These are phyloP conservation scores for Mola mola DNA, from an alignment of 2,113 vertebrate genomes.

Conservation along the genomic window DNA sequence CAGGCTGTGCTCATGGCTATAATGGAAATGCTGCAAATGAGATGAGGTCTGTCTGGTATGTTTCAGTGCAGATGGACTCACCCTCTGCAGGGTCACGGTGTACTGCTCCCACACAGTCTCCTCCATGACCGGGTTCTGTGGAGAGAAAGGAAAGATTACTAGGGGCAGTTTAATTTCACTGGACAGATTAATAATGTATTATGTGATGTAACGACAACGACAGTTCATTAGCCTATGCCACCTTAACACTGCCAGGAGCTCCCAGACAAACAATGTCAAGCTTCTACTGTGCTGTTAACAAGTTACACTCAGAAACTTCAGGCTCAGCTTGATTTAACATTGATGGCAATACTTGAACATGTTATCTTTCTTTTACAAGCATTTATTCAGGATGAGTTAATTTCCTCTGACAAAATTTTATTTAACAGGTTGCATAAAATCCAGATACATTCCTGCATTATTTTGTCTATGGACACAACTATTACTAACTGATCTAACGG, in stretches of 20 bases:
- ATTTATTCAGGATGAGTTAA: not conserved
- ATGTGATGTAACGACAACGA: slow-evolving; percentile 52
- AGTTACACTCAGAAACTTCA: slow-evolving; percentile 2
- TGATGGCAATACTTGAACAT: slow-evolving; percentile 8
- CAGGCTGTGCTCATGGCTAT: not conserved
- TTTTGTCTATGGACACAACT: not conserved
- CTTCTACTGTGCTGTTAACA: not conserved
- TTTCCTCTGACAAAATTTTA: not conserved
- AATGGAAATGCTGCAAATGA: slow-evolving; percentile 14
- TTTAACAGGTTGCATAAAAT: not conserved
- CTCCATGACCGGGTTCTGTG: slow-evolving; percentile 88
- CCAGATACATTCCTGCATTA: too few relatives aligned
- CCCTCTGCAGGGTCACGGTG: slow-evolving; percentile 95
- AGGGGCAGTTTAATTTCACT: slow-evolving; percentile 40
- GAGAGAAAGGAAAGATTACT: slow-evolving; percentile 51
- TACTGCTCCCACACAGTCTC: slow-evolving; percentile 98
- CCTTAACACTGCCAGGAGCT: slow-evolving; percentile 45
- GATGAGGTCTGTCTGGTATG: slow-evolving; percentile 1
- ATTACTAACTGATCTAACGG: not conserved
- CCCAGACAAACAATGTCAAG: slow-evolving; percentile 22
- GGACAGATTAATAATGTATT: slow-evolving; percentile 60
- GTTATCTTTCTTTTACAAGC: slow-evolving; percentile 1
- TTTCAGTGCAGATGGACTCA: slow-evolving; percentile 69
- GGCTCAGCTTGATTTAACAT: slow-evolving; percentile 11
- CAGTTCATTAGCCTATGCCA: slow-evolving; percentile 22